Conservation (phyloP, 1,140 invertebrate genomes). For the Drosophila pachea region DNA sequence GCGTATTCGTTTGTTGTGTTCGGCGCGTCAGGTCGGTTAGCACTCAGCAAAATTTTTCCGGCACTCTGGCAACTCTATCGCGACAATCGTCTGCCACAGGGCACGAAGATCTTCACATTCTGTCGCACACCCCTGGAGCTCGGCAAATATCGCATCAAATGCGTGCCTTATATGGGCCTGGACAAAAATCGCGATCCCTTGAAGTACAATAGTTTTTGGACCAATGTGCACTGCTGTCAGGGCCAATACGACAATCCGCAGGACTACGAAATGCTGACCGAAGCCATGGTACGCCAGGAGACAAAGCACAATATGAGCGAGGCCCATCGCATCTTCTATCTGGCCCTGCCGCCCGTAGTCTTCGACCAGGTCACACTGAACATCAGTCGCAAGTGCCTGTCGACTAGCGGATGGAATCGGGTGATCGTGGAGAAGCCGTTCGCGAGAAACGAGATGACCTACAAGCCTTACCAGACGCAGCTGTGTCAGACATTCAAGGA, state of each 20-base stretch:
- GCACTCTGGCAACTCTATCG: constrained; percentile 57
- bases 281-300: constrained; percentile 40
- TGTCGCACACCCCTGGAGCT: constrained; percentile 41
- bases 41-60: constrained; percentile 46
- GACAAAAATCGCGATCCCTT: constrained; percentile 36
- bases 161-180: constrained; percentile 49
- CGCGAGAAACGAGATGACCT: constrained; percentile 49
- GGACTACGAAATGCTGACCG: constrained; percentile 30
- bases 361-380: constrained; percentile 54
- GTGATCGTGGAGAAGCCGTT: constrained; percentile 63
- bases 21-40: constrained; percentile 50
- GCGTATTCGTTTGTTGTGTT: constrained; percentile 57
- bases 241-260: constrained; percentile 46
- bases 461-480: constrained; percentile 34
- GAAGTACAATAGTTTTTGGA: constrained; percentile 65
- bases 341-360: constrained; percentile 46
- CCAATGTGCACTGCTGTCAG: constrained; percentile 41
- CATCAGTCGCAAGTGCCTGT: constrained; percentile 44
- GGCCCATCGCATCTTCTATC: constrained; percentile 60
- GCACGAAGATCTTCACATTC: constrained; percentile 50
- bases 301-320: constrained; percentile 28
- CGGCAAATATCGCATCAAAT: constrained; percentile 35
- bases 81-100: constrained; percentile 52
- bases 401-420: constrained; percentile 42
- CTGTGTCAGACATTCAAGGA: constrained; percentile 59